These are phyloP conservation scores for Patagioenas fasciata DNA, from an alignment of 2,113 vertebrate genomes.

Conservation along the genomic window DNA sequence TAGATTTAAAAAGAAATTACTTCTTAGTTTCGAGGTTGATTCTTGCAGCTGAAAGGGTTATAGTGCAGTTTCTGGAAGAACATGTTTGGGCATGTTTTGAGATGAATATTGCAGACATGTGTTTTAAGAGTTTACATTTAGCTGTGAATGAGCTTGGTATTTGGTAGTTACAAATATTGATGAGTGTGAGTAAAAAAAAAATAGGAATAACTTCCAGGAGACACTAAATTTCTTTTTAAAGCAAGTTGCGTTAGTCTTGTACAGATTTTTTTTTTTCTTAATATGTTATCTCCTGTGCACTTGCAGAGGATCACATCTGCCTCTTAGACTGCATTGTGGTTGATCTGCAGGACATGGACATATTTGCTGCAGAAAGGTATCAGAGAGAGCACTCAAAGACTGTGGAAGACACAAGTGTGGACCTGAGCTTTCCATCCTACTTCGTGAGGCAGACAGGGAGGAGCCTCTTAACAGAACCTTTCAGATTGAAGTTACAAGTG, in stretches of 20 bases:
- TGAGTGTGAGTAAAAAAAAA: neutral
- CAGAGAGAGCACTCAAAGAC: conserved; percentile 71
- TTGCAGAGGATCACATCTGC: conserved; percentile 86
- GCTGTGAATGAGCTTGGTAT: neutral
- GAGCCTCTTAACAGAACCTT: conserved; percentile 89
- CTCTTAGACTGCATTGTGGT: conserved; percentile 93
- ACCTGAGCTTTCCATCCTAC: conserved; percentile 90
- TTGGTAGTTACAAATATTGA: neutral
- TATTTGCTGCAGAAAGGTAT: conserved; percentile 88
- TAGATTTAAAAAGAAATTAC: neutral
- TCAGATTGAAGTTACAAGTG: conserved; percentile 88
- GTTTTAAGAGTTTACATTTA: neutral
- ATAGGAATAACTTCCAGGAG: neutral
- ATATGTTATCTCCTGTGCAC: neutral
- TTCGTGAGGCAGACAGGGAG: conserved; percentile 85
- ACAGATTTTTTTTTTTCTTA: neutral
- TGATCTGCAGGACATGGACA: conserved; percentile 96
- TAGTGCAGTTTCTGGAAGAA: neutral
- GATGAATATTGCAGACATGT: neutral
- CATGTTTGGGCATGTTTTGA: neutral
- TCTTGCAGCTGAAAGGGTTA: neutral
- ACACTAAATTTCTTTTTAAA: neutral
- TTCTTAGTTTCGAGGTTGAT: neutral
- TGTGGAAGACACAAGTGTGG: conserved; percentile 54
- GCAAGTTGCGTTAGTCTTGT: neutral